These are phyloP conservation scores for Ditylenchus dipsaci DNA, from an alignment of 1,140 invertebrate species.

Conservation along the genomic window DNA sequence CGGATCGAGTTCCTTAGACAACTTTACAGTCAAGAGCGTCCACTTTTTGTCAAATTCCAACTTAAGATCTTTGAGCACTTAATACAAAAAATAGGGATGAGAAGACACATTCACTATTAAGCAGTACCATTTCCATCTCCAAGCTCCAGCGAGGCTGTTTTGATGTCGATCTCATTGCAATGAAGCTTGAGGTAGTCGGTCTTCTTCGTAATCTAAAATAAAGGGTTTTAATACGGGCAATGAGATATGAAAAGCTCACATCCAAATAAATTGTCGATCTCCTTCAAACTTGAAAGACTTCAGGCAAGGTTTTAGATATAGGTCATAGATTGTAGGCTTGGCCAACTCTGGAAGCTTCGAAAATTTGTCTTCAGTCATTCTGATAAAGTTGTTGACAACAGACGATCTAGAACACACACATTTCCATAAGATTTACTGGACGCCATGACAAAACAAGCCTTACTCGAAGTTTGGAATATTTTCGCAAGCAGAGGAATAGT, in stretches of 20 bases:
- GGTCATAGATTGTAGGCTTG: conserved; percentile 19
- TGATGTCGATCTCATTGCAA: conserved; percentile 22
- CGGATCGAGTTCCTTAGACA: conserved; percentile 22
- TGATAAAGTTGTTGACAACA: background rate
- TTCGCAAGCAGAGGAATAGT: too few relatives aligned
- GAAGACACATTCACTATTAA: background rate
- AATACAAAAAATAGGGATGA: too few relatives aligned
- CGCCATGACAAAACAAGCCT: too few relatives aligned
- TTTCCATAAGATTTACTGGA: too few relatives aligned
- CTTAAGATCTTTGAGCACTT: conserved; percentile 17
- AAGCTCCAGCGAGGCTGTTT: conserved; percentile 26
- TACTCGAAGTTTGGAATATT: too few relatives aligned
- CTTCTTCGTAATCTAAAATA: conserved; percentile 3
- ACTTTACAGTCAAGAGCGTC: conserved; percentile 11
- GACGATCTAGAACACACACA: background rate
- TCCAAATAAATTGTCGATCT: conserved; percentile 19
- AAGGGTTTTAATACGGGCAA: too few relatives aligned
- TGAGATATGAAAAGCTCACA: conserved; percentile 7
- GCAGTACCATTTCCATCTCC: conserved; percentile 37
- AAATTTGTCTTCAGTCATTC: conserved; percentile 25
- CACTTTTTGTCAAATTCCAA: conserved; percentile 17
- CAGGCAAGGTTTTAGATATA: conserved; percentile 17
- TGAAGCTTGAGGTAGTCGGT: conserved; percentile 37
- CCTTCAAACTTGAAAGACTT: conserved; percentile 26
- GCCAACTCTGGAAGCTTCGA: conserved; percentile 28